phyloP scores from a whole-genome alignment of 1,140 invertebrate species.

The Paraescarpia echinospica region DNA sequence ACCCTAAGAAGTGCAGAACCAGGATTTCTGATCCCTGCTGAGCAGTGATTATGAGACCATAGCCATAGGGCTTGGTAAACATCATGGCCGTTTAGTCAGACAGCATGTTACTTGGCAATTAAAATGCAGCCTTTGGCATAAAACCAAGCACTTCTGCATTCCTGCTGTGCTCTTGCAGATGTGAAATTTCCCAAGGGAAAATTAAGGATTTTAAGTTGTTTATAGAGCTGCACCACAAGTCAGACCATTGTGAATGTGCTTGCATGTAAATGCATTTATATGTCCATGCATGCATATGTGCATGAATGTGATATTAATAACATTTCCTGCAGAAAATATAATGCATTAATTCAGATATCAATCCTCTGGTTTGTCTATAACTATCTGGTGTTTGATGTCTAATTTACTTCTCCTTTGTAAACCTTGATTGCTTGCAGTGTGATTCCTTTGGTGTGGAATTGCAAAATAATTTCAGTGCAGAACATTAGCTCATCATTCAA shows the following conservation, averaged over 20 bases:
- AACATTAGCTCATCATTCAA: not conserved
- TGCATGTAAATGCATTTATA: not conserved
- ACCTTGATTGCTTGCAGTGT: not conserved
- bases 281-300: not conserved
- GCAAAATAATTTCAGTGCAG: not conserved
- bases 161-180: not conserved
- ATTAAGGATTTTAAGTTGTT: not conserved
- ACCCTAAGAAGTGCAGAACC: not conserved
- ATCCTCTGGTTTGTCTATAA: not conserved
- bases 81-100: not conserved
- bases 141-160: not conserved
- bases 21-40: not conserved
- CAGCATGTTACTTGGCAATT: slow-evolving; percentile 3
- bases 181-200: not conserved
- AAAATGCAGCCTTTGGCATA: not conserved
- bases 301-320: not conserved
- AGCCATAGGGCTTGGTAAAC: not conserved
- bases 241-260: not conserved
- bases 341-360: not conserved
- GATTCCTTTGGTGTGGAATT: not conserved
- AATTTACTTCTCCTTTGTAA: not conserved
- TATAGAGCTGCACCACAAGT: not conserved
- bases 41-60: not conserved
- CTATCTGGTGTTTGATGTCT: not conserved
- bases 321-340: not conserved